Evolutionary conservation across 2,888 invertebrate species (phyloP).

Genomic region (Pegoplata infirma): DNA sequence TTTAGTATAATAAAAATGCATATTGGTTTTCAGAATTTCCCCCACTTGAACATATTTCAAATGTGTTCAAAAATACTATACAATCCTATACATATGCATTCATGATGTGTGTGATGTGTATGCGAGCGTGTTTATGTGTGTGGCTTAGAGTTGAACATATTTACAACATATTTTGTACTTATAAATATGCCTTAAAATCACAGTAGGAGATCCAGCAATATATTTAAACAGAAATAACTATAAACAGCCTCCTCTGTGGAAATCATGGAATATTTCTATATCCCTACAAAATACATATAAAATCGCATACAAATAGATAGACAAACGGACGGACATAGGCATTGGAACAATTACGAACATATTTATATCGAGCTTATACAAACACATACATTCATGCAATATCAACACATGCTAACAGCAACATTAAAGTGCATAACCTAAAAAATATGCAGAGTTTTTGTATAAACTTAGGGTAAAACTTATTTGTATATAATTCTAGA

Average conservation of each 20-base stretch:
- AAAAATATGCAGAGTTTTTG: conserved; percentile 26
- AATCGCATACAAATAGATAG: background rate
- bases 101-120: too few species aligned
- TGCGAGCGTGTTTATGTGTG: too few species aligned
- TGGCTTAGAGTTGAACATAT: conserved; percentile 14
- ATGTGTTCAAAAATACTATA: background rate
- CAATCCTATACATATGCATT: background rate
- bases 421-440: conserved; percentile 56
- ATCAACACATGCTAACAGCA: conserved; percentile 54
- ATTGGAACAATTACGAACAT: too few species aligned
- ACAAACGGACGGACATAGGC: background rate
- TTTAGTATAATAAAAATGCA: background rate
- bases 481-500: too few species aligned
- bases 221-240: conserved; percentile 49
- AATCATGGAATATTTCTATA: conserved; percentile 1
- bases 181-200: conserved; percentile 60
- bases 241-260: conserved; percentile 50
- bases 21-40: background rate
- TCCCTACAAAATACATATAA: background rate
- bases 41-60: too few species aligned
- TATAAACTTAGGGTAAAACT: background rate
- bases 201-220: conserved; percentile 58
- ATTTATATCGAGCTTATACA: background rate
- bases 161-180: conserved; percentile 35
- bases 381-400: background rate